Evolutionary conservation across 1,140 invertebrate genomes (phyloP).

Genomic region (Cryptotermes secundus): DNA sequence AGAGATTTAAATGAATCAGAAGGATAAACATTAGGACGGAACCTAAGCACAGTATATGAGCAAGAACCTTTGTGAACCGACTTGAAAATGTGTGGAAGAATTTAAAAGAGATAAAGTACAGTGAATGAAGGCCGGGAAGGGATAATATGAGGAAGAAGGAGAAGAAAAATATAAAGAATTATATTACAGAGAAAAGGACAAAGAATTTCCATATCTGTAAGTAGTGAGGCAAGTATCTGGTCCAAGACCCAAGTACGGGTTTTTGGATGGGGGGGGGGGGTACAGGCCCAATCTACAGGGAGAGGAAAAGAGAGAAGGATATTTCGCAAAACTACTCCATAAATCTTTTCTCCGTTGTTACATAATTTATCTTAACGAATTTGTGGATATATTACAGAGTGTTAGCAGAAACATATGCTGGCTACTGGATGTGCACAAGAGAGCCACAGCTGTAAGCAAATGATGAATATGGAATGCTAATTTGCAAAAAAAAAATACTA

Average conservation of each 20-base stretch:
- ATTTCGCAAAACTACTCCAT: neutral
- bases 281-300: neutral
- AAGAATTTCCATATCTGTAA: neutral
- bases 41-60: neutral
- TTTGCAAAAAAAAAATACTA: neutral
- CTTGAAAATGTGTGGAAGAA: neutral
- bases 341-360: neutral
- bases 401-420: neutral
- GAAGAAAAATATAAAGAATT: neutral
- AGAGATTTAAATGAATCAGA: too few species aligned
- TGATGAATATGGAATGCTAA: neutral
- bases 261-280: neutral
- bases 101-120: neutral
- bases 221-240: too few species aligned
- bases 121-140: too few species aligned
- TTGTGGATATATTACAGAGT: neutral
- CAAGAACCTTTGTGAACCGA: neutral
- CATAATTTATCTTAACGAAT: neutral
- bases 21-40: neutral
- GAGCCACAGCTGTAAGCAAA: neutral
- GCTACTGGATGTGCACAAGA: neutral
- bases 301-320: neutral
- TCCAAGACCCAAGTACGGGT: too few species aligned
- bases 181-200: neutral
- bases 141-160: too few species aligned